Conservation (phyloP, 2,888 invertebrate genomes). For the Tanytarsus gracilentus region DNA sequence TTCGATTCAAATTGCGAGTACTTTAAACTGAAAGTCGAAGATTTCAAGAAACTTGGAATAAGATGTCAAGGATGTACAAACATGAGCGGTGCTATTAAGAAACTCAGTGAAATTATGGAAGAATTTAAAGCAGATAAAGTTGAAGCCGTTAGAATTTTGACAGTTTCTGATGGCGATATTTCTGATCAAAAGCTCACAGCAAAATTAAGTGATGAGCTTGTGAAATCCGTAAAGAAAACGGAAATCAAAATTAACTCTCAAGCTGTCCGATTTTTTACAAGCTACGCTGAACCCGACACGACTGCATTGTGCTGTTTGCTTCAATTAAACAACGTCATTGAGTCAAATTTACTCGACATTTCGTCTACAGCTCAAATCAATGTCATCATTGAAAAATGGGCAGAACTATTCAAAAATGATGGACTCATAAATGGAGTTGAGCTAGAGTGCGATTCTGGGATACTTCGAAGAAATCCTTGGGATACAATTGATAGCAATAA, state of each 20-base stretch:
- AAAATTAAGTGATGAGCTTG: not conserved
- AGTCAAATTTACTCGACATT: not conserved
- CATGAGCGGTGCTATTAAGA: not conserved
- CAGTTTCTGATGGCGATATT: constrained; percentile 4
- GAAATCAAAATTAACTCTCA: not conserved
- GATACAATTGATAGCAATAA: not conserved
- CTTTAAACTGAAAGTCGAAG: not conserved
- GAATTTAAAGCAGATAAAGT: not conserved
- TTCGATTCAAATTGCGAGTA: not conserved
- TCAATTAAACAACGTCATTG: not conserved
- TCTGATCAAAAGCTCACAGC: not conserved
- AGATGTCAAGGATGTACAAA: not conserved
- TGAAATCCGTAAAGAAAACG: not conserved
- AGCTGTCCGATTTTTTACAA: not conserved
- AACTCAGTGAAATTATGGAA: not conserved
- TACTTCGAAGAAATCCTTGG: not conserved
- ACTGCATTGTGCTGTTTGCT: not conserved
- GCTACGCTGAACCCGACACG: not conserved
- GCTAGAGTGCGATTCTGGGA: not conserved
- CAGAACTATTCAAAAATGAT: not conserved
- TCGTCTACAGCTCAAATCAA: not conserved
- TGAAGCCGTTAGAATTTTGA: not conserved
- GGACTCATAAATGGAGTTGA: not conserved
- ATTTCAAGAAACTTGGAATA: not conserved
- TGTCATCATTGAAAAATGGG: not conserved